Evolutionary conservation across 2,113 vertebrate species (phyloP).

Genomic region (Pseudorasbora parva): DNA sequence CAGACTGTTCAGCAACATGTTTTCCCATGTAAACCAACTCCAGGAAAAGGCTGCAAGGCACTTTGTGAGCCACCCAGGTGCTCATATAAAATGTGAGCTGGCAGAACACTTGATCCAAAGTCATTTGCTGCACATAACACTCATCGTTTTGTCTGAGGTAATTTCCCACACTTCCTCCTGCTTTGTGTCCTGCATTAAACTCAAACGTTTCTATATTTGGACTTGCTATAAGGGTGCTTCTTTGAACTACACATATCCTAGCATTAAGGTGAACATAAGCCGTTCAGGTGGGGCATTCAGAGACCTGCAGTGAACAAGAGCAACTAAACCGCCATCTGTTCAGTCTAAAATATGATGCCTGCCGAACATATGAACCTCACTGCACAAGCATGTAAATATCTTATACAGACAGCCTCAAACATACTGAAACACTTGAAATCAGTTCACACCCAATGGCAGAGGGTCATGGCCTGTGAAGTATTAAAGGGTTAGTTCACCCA

Average conservation of each 20-base stretch:
- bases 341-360: slow-evolving; percentile 32
- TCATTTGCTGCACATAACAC: slow-evolving; percentile 1
- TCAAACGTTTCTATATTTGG: not conserved
- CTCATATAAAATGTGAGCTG: not conserved
- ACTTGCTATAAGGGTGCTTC: not conserved
- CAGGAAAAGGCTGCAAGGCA: not conserved
- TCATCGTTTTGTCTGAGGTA: not conserved
- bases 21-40: not conserved
- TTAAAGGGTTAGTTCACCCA: too few species aligned
- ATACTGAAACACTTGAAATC: not conserved
- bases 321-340: slow-evolving; percentile 77
- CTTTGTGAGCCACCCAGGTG: not conserved
- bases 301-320: slow-evolving; percentile 58
- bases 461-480: not conserved
- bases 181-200: slow-evolving; percentile 1
- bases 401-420: slow-evolving; percentile 1
- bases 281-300: slow-evolving; percentile 1
- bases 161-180: not conserved
- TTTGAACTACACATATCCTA: slow-evolving; percentile 53
- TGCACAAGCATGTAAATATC: not conserved
- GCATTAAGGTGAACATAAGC: slow-evolving; percentile 27
- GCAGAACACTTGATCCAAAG: not conserved
- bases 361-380: not conserved
- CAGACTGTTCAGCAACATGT: slow-evolving; percentile 21
- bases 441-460: not conserved